phyloP scores from a whole-genome alignment of 2,888 invertebrate species.

The Mantis religiosa region DNA sequence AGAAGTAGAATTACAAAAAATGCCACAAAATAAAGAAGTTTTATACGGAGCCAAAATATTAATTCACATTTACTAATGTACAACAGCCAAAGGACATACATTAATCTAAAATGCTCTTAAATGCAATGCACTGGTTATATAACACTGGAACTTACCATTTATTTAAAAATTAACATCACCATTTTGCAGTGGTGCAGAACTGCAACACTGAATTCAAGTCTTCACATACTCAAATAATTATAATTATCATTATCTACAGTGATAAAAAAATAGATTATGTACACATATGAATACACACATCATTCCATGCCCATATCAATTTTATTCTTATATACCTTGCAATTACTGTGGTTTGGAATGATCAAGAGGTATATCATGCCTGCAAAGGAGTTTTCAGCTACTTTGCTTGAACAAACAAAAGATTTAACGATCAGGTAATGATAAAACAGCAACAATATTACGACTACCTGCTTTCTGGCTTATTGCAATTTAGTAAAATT shows the following conservation, averaged over 20 bases:
- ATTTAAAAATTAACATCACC: not conserved
- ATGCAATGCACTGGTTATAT: not conserved
- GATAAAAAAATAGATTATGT: conserved; percentile 20
- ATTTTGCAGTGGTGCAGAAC: not conserved
- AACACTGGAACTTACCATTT: not conserved
- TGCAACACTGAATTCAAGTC: not conserved
- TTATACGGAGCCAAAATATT: not conserved
- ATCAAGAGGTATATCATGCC: not conserved
- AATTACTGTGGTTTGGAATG: conserved; percentile 20
- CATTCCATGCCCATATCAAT: conserved; percentile 14
- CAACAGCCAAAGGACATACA: not conserved
- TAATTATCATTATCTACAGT: not conserved
- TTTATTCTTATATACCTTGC: conserved; percentile 21
- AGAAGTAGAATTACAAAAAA: not conserved
- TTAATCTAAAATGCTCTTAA: not conserved
- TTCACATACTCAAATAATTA: not conserved
- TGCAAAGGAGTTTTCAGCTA: not conserved
- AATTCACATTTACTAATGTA: not conserved
- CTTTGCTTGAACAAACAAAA: not conserved
- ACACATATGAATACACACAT: not conserved
- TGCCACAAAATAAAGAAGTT: not conserved
- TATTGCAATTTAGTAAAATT: not conserved
- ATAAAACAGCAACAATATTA: not conserved
- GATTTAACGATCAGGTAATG: not conserved
- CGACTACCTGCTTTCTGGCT: not conserved